phyloP scores from a whole-genome alignment of 1,140 invertebrate species.

The Periplaneta americana region DNA sequence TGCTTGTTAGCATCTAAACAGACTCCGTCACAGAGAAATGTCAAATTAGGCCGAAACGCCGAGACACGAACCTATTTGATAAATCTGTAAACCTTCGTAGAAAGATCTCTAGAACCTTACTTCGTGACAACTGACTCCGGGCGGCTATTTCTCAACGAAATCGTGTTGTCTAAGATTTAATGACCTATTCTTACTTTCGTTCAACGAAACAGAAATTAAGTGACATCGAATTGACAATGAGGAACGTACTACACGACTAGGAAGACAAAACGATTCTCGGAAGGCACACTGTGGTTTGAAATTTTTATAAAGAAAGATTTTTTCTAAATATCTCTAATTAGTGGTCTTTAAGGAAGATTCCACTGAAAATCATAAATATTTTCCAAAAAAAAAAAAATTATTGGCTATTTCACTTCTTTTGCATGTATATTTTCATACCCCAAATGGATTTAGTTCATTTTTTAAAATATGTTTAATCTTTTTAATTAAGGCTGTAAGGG shows the following conservation, averaged over 20 bases:
- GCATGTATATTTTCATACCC: no score
- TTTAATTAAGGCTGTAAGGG: no score
- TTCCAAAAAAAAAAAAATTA: no score
- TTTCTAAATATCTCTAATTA: no score
- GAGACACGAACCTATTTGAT: background rate
- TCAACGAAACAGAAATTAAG: background rate
- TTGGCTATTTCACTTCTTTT: no score
- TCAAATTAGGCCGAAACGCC: background rate
- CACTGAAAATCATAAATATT: no score
- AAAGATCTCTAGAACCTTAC: background rate
- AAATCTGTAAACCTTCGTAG: background rate
- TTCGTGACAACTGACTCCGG: background rate
- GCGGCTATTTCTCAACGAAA: background rate
- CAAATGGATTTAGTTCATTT: no score
- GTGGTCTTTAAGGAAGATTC: no score
- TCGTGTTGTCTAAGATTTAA: background rate
- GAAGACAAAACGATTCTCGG: no score
- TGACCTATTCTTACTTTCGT: background rate
- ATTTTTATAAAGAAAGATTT: no score
- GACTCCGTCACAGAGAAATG: background rate
- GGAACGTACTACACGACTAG: background rate
- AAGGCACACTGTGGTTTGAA: no score
- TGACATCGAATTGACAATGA: background rate
- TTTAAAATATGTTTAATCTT: no score
- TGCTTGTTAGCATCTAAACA: background rate